Percentiles rank a stretch among this genome's conserved stretches.
Evolutionary conservation across 1,140 invertebrate genomes (phyloP).

Genomic region (Carposina sasakii): DNA sequence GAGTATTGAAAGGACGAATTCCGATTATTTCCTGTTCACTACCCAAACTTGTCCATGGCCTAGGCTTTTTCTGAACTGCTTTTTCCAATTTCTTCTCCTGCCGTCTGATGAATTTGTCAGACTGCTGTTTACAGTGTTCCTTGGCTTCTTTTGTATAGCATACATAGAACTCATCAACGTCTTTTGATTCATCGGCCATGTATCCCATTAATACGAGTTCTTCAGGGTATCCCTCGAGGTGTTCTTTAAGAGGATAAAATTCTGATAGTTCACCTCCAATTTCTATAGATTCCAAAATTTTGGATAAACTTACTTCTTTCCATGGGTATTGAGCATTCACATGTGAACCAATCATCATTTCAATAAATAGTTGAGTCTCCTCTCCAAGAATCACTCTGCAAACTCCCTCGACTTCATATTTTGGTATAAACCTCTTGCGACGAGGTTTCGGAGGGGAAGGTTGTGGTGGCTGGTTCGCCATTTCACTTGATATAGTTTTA

Average conservation of each 20-base stretch:
- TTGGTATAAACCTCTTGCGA: slow-evolving; percentile 57
- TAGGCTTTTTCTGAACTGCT: slow-evolving; percentile 74
- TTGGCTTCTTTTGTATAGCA: slow-evolving; percentile 76
- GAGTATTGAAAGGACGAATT: slow-evolving; percentile 63
- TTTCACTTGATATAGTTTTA: slow-evolving; percentile 21
- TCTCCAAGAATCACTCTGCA: slow-evolving; percentile 48
- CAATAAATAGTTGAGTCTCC: slow-evolving; percentile 66
- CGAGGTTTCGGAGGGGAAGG: slow-evolving; percentile 35
- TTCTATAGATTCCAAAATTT: slow-evolving; percentile 75
- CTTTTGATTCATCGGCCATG: slow-evolving; percentile 75
- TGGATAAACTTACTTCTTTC: slow-evolving; percentile 76
- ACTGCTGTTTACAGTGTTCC: slow-evolving; percentile 74
- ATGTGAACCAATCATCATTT: slow-evolving; percentile 70
- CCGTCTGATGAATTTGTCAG: slow-evolving; percentile 54
- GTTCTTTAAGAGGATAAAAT: slow-evolving; percentile 71
- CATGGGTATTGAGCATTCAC: slow-evolving; percentile 83
- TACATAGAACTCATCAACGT: slow-evolving; percentile 80
- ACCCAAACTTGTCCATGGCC: slow-evolving; percentile 76
- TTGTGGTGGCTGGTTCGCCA: no score
- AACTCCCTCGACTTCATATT: slow-evolving; percentile 66
- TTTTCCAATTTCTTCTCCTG: slow-evolving; percentile 76
- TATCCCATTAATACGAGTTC: slow-evolving; percentile 79
- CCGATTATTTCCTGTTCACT: slow-evolving; percentile 78
- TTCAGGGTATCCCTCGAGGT: slow-evolving; percentile 71
- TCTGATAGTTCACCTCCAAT: slow-evolving; percentile 70